Evolutionary conservation across 2,113 vertebrate genomes (phyloP).

Genomic region (Microcebus tavaratra): DNA sequence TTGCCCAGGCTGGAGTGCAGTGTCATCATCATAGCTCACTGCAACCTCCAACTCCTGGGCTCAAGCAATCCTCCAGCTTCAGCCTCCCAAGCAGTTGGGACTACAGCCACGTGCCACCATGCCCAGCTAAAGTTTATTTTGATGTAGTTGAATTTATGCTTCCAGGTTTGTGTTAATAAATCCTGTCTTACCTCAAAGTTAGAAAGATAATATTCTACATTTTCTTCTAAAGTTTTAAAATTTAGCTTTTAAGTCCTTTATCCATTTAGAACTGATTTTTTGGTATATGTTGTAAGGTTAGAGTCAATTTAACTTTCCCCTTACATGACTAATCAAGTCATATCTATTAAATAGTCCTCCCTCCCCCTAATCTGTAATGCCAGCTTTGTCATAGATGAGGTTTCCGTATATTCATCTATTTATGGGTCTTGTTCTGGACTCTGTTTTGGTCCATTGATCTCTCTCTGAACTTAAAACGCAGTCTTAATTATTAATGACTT

Average conservation of each 20-base stretch:
- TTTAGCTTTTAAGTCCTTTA: background rate
- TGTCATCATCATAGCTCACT: background rate
- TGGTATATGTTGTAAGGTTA: background rate
- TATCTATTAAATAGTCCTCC: background rate
- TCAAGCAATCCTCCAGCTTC: no score
- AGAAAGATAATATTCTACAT: background rate
- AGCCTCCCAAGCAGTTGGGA: background rate
- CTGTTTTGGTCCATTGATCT: background rate
- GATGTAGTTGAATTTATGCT: slow-evolving; percentile 5
- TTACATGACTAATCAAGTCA: background rate
- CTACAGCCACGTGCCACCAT: background rate
- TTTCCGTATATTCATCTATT: background rate
- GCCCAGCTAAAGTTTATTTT: background rate
- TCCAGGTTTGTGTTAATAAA: slow-evolving; percentile 15
- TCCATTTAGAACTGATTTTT: background rate
- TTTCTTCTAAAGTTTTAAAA: background rate
- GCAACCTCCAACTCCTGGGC: background rate
- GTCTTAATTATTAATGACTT: background rate
- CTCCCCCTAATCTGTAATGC: background rate
- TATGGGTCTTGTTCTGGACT: background rate
- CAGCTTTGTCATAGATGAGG: background rate
- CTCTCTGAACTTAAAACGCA: background rate
- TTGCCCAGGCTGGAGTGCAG: background rate
- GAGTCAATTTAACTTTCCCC: background rate
- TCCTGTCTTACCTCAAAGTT: background rate